Base-by-base conservation (phyloP, 2,113 vertebrate species). In the Anhinga anhinga region DNA sequence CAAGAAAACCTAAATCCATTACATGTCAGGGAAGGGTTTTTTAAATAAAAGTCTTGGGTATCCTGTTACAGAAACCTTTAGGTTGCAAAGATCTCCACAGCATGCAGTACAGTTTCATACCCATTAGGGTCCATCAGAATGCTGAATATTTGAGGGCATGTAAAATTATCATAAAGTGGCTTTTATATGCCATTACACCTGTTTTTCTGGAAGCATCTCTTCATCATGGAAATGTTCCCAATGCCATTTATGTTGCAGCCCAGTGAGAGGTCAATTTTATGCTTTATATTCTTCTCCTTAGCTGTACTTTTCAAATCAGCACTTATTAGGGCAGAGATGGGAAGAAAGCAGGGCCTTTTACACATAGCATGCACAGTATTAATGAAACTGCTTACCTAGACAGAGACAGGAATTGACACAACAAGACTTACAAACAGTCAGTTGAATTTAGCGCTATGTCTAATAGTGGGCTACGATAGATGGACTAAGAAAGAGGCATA, bases 121-220 rank as follows among this genome's bases (percentile, higher is more conserved):
- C 74, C 40, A 61, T 82, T 96, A 71, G 25, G 22, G 67, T 91
- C 88, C 27, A 83, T 49, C 27, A 82, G 63, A 92, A 92, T 16
- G 71, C 65, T 90, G 49, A 67, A 42, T 63, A 79, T 76, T 42
- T 76, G 70, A 90, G 53, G 36, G 42, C 55, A 86, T 13, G 20
- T 70, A 67, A 84, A 84, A 90, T 95, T 62, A 94, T 58, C 30
- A 80, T 40, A 20, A 96, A 94, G 36, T 58, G 30, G 76, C 34
- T 91, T 96, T 97, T 95, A 49, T 72, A 77, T 56, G 34, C 11
- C n/a, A 73, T 95, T 91, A 93, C 83, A 71, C 40, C 58, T 77
- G 61, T 49, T 87, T 74, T 89, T 93, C 87, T 95, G 84, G 78
- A 84, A 83, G 50, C 34, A 63, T 50, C 45, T 74, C 50, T 84